Percentiles rank a stretch among this genome's conserved stretches.
These are phyloP conservation scores for Etheostoma spectabile DNA, from an alignment of 2,113 vertebrate genomes.

Conservation along the genomic window DNA sequence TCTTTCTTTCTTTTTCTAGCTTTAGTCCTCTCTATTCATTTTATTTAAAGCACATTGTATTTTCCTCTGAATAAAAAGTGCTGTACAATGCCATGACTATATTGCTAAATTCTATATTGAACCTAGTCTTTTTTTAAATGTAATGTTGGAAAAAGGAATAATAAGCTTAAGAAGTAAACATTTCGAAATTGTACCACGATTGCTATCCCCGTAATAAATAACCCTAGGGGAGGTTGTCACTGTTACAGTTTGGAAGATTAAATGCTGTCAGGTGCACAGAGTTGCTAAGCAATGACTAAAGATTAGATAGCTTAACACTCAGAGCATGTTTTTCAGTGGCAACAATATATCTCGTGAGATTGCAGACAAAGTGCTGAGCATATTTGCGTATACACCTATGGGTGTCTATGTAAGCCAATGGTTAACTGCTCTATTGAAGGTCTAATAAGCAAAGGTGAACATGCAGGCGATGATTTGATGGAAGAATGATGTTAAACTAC, in stretches of 20 bases:
- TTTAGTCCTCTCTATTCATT: neutral
- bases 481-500: neutral
- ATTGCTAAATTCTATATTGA: neutral
- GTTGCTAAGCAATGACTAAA: conserved; percentile 32
- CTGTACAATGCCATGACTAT: neutral
- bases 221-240: neutral
- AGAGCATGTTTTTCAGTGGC: conserved; percentile 2
- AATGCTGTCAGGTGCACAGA: conserved; percentile 20
- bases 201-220: conserved; percentile 4
- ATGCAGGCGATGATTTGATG: neutral
- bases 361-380: conserved; percentile 10
- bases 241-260: conserved; percentile 2
- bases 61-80: neutral
- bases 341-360: conserved; percentile 1
- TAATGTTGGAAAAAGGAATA: neutral
- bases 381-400: neutral
- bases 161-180: neutral
- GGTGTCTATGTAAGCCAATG: neutral
- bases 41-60: neutral
- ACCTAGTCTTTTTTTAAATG: neutral
- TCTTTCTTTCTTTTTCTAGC: neutral
- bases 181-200: neutral
- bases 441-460: neutral
- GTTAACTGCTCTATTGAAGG: neutral
- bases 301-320: conserved; percentile 15